Evolutionary conservation across 2,113 vertebrate genomes (phyloP).

Genomic region (Eidolon helvum): DNA sequence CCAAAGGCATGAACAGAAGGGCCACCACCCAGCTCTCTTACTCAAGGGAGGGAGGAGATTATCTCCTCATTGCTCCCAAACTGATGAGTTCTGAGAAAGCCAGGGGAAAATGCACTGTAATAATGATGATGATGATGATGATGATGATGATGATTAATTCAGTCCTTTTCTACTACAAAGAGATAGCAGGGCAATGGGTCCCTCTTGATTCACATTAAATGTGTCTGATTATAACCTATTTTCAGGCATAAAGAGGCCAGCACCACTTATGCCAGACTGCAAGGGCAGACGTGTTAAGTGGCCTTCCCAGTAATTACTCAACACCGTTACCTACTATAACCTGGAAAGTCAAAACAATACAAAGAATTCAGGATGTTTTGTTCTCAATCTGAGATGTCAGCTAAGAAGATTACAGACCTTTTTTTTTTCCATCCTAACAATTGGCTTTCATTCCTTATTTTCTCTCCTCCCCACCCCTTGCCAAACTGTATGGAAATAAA

Average conservation of each 20-base stretch:
- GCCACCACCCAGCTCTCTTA: neutral
- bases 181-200: neutral
- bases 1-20: neutral
- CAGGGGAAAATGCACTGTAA: neutral
- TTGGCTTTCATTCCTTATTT: neutral
- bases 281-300: neutral
- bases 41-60: neutral
- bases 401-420: neutral
- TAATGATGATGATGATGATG: too few relatives aligned
- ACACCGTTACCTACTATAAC: neutral
- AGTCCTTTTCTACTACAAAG: neutral
- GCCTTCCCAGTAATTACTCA: neutral
- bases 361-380: neutral
- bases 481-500: neutral
- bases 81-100: neutral
- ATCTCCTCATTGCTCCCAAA: neutral
- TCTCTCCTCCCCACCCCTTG: neutral
- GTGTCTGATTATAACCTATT: neutral
- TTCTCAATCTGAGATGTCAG: neutral
- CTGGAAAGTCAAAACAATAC: neutral
- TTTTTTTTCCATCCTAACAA: neutral
- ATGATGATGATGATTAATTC: neutral
- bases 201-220: neutral
- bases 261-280: neutral
- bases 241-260: neutral